Percentiles rank a stretch among this genome's conserved stretches.
Evolutionary conservation across 2,888 invertebrate species (phyloP).

Genomic region (Gibbula magus): DNA sequence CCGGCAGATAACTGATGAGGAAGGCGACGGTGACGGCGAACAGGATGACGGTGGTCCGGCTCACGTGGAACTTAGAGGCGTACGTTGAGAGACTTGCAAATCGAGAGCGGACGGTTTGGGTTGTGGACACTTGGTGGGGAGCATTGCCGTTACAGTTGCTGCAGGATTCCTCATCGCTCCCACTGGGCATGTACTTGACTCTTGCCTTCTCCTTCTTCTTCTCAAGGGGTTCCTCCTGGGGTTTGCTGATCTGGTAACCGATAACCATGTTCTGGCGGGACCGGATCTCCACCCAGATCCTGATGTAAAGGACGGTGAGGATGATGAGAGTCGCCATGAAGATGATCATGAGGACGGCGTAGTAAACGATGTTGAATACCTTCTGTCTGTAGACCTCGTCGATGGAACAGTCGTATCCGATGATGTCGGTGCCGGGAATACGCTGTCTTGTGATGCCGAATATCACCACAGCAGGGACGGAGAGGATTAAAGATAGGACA

Average conservation of each 20-base stretch:
- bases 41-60: constrained; percentile 49
- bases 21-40: constrained; percentile 53
- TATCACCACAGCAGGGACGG: constrained; percentile 54
- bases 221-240: constrained; percentile 30
- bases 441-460: constrained; percentile 55
- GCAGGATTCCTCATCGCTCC: constrained; percentile 49
- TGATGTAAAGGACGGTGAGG: constrained; percentile 55
- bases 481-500: constrained; percentile 49
- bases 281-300: constrained; percentile 48
- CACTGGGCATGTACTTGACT: constrained; percentile 50
- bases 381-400: constrained; percentile 51
- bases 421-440: constrained; percentile 43
- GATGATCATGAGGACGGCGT: constrained; percentile 47
- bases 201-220: constrained; percentile 37
- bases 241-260: constrained; percentile 40
- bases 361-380: constrained; percentile 52
- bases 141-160: constrained; percentile 10
- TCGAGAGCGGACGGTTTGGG: constrained; percentile 34
- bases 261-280: constrained; percentile 41
- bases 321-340: constrained; percentile 56
- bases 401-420: constrained; percentile 62
- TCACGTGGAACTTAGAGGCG: constrained; percentile 44
- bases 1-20: constrained; percentile 47
- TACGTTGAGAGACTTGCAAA: constrained; percentile 38
- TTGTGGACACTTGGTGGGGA: not conserved